Evolutionary conservation across 2,113 vertebrate species (phyloP).

Genomic region (Nasalis larvatus): DNA sequence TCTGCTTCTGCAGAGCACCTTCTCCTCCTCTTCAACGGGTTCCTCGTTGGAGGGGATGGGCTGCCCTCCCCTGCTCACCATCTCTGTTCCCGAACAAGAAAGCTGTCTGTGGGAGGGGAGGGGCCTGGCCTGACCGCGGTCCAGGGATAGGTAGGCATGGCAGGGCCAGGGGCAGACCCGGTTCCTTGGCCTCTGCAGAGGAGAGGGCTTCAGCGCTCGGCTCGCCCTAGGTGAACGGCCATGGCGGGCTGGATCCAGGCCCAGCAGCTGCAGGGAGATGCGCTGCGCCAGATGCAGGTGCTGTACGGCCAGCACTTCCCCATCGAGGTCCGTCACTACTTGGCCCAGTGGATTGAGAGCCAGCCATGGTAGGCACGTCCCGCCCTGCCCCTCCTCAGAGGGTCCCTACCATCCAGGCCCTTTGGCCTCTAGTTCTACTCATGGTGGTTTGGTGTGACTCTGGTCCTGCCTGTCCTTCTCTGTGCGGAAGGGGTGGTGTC

Average conservation of each 20-base stretch:
- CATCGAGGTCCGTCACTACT: conserved; percentile 97
- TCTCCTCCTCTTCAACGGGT: conserved; percentile 28
- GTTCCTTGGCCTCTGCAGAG: background rate
- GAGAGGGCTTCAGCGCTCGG: background rate
- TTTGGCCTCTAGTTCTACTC: background rate
- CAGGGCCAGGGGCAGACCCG: background rate
- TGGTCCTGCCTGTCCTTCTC: background rate
- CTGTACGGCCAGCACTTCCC: conserved; percentile 98
- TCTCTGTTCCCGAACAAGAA: conserved; percentile 57
- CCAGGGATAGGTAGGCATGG: conserved; percentile 38
- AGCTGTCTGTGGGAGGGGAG: conserved; percentile 30
- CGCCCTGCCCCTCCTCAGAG: background rate
- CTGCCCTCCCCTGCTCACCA: background rate
- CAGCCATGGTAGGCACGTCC: conserved; percentile 91
- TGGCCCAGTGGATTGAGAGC: conserved; percentile 97
- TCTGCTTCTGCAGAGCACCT: background rate
- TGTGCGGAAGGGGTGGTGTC: conserved; percentile 37
- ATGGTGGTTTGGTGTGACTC: conserved; percentile 23
- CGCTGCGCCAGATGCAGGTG: conserved; percentile 98
- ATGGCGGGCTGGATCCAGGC: conserved; percentile 99
- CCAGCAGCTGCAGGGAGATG: conserved; percentile 98
- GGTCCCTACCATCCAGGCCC: background rate
- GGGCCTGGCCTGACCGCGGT: background rate
- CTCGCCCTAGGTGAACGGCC: conserved; percentile 85
- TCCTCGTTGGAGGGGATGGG: conserved; percentile 55